These are phyloP conservation scores for Paraplagusia blochii DNA, from an alignment of 2,113 vertebrate species.

Conservation along the genomic window DNA sequence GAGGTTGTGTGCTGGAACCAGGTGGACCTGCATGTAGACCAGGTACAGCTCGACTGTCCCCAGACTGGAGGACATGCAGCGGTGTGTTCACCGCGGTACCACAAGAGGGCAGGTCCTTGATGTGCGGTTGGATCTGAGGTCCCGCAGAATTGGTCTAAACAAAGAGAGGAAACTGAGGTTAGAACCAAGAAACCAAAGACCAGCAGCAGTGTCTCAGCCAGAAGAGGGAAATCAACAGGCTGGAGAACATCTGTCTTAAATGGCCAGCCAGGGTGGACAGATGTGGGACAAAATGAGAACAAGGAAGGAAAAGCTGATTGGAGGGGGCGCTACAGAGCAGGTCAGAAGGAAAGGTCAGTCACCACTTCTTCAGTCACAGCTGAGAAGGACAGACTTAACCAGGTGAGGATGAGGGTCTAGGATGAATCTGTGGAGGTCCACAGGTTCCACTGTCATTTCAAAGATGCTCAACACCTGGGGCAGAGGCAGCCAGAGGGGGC, in stretches of 20 bases:
- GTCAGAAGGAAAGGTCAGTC: slow-evolving; percentile 18
- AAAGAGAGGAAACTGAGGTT: slow-evolving; percentile 27
- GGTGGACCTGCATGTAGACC: slow-evolving; percentile 39
- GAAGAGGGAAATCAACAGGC: slow-evolving; percentile 16
- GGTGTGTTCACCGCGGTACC: slow-evolving; percentile 37
- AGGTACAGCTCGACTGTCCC: slow-evolving; percentile 53
- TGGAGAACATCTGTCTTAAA: slow-evolving; percentile 34
- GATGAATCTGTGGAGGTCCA: slow-evolving; percentile 47
- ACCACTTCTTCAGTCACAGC: slow-evolving; percentile 21
- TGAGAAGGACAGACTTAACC: slow-evolving; percentile 25
- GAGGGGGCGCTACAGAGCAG: slow-evolving; percentile 23
- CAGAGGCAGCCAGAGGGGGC: slow-evolving; percentile 34
- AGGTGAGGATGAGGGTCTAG: slow-evolving; percentile 24
- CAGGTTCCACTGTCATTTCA: slow-evolving; percentile 12
- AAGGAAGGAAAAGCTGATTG: slow-evolving; percentile 19
- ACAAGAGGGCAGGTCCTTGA: slow-evolving; percentile 53
- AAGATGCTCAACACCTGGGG: slow-evolving; percentile 26
- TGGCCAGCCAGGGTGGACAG: slow-evolving; percentile 37
- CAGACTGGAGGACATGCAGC: slow-evolving; percentile 57
- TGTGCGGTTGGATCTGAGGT: slow-evolving; percentile 50
- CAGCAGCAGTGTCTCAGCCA: too few species aligned
- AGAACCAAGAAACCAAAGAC: slow-evolving; percentile 4
- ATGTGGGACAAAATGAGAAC: slow-evolving; percentile 36
- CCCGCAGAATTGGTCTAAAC: slow-evolving; percentile 49
- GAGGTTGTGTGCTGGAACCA: slow-evolving; percentile 24